Conservation (phyloP, 2,113 vertebrate species). For the Megaleporinus macrocephalus region DNA sequence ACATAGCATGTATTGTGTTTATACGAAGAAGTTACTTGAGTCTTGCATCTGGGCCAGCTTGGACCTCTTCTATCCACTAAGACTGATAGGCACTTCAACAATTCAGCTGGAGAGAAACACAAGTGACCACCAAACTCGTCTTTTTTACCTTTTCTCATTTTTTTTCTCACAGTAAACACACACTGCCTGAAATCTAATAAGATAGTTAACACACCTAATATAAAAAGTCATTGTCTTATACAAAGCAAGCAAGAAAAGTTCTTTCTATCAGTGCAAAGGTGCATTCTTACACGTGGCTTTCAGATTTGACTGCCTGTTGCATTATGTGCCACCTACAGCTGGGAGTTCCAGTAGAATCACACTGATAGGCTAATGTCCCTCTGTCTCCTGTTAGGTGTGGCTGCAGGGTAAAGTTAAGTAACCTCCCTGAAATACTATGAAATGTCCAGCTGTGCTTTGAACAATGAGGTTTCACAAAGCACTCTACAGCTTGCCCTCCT, state of each 20-base stretch:
- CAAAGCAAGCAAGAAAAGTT: neutral
- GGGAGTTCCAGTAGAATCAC: neutral
- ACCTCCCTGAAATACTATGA: neutral
- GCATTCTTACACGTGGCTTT: neutral
- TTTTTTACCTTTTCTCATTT: too few species aligned
- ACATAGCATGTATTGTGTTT: slow-evolving; percentile 46
- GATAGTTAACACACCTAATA: too few species aligned
- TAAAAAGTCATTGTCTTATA: neutral
- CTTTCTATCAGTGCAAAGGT: neutral
- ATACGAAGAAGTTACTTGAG: slow-evolving; percentile 43
- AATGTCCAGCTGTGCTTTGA: neutral
- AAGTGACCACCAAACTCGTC: neutral
- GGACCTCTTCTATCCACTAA: neutral
- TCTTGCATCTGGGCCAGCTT: slow-evolving; percentile 18
- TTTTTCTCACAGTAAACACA: neutral
- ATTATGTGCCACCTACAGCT: neutral
- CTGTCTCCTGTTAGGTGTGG: neutral
- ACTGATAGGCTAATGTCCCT: neutral
- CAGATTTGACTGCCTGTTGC: neutral
- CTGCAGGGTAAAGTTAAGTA: neutral
- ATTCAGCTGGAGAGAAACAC: neutral
- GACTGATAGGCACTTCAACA: neutral
- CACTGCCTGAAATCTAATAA: too few species aligned
- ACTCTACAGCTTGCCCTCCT: too few species aligned
- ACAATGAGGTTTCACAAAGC: neutral